A percentile compares a stretch with the other conserved stretches of the same genome.
Conservation (phyloP, 2,888 invertebrate genomes). For the Caenorhabditis plicata region DNA sequence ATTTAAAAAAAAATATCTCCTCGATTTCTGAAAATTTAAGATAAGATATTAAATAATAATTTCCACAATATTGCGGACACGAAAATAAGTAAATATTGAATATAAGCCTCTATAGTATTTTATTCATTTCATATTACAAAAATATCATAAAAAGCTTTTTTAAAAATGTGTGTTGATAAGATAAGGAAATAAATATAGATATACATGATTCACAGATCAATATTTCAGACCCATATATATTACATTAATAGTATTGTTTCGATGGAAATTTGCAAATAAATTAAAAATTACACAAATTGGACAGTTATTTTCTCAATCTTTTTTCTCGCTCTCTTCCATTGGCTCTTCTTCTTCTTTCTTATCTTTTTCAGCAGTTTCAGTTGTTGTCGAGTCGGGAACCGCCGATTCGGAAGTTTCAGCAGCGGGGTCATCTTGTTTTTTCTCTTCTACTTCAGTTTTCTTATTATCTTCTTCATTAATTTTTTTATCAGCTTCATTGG, state of each 20-base stretch:
- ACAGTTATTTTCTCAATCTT: neutral
- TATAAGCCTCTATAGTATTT: neutral
- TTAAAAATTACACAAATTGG: neutral
- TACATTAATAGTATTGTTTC: too few species aligned
- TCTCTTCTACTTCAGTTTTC: neutral
- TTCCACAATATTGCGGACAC: conserved; percentile 1
- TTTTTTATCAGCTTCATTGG: too few species aligned
- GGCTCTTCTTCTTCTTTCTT: conserved; percentile 3
- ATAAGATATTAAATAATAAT: neutral
- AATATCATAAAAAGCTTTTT: neutral
- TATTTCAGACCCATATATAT: too few species aligned
- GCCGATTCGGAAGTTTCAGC: neutral
- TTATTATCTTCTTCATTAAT: neutral
- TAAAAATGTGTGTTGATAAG: neutral
- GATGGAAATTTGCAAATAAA: neutral
- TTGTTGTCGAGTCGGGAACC: too few species aligned
- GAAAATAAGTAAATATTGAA: neutral
- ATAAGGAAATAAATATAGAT: neutral
- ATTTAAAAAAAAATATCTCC: neutral
- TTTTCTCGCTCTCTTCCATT: neutral
- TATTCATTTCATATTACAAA: neutral
- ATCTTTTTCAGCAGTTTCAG: neutral
- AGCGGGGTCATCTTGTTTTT: neutral
- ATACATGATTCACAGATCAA: neutral
- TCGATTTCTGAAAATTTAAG: neutral